Conservation (phyloP, 2,888 invertebrate species). For the Siphonodentalium dalli region DNA sequence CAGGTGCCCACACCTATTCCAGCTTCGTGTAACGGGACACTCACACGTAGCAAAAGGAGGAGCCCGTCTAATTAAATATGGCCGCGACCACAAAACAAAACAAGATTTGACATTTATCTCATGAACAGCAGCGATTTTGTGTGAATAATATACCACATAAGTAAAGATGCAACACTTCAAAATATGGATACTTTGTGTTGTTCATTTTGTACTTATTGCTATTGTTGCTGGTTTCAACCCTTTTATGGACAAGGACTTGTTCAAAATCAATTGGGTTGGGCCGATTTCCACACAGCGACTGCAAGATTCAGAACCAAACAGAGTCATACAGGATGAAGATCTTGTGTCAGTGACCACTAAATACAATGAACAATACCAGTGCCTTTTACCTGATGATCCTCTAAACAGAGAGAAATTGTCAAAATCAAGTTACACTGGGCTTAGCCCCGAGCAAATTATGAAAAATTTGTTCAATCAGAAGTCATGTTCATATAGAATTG, state of each 20-base stretch:
- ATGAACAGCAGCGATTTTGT: too few species aligned
- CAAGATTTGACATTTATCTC: too few species aligned
- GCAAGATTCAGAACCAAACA: too few species aligned
- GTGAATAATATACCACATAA: too few species aligned
- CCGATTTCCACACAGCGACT: constrained; percentile 26
- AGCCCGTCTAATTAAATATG: too few species aligned
- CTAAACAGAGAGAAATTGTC: constrained; percentile 38
- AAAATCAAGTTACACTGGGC: constrained; percentile 67
- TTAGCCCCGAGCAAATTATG: constrained; percentile 80
- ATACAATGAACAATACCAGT: constrained; percentile 83
- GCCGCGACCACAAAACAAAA: too few species aligned
- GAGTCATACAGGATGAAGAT: constrained; percentile 24
- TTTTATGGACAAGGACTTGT: constrained; percentile 50
- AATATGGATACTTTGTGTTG: too few species aligned
- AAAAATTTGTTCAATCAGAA: constrained; percentile 79
- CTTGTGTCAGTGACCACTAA: constrained; percentile 76
- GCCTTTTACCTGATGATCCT: constrained; percentile 76
- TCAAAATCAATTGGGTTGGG: constrained; percentile 52
- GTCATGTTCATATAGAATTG: constrained; percentile 80
- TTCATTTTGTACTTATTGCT: too few species aligned
- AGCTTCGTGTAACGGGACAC: too few species aligned
- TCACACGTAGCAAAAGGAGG: too few species aligned
- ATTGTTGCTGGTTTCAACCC: constrained; percentile 46
- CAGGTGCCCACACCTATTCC: too few species aligned
- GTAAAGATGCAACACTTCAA: too few species aligned